Evolutionary conservation across 2,797 vertebrate genomes (phyloP).

Genomic region (Xyrichtys novacula): DNA sequence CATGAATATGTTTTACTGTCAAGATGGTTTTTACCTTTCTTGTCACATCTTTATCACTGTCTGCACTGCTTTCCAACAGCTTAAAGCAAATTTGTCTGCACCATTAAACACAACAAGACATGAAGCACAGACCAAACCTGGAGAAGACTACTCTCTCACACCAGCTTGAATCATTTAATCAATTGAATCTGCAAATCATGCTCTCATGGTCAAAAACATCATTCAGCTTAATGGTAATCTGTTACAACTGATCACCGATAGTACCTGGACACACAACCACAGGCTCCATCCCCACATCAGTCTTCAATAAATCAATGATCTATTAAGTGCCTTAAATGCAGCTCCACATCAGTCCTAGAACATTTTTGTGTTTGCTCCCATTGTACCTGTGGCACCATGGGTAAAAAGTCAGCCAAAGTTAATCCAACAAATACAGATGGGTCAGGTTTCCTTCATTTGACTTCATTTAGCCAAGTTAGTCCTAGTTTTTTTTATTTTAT

Average conservation of each 20-base stretch:
- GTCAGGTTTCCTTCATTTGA: no score
- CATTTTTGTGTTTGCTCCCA: slow-evolving; percentile 65
- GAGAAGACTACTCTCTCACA: slow-evolving; percentile 17
- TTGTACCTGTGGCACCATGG: no score
- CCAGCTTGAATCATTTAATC: slow-evolving; percentile 44
- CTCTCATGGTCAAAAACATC: slow-evolving; percentile 8
- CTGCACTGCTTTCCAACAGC: slow-evolving; percentile 25
- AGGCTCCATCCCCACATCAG: slow-evolving; percentile 16
- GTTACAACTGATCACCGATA: slow-evolving; percentile 40
- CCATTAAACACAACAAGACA: slow-evolving; percentile 28
- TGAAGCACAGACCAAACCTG: slow-evolving; percentile 48
- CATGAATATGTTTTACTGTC: slow-evolving; percentile 50
- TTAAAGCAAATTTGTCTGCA: slow-evolving; percentile 47
- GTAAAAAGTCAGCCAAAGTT: no score
- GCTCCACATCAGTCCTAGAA: slow-evolving; percentile 55
- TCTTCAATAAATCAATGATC: slow-evolving; percentile 59
- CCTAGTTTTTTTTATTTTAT: no score
- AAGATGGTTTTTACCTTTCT: slow-evolving; percentile 41
- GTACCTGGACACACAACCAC: slow-evolving; percentile 28
- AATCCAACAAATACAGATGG: no score
- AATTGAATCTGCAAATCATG: slow-evolving; percentile 32
- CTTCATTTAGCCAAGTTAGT: no score
- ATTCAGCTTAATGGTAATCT: slow-evolving; percentile 45
- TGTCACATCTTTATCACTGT: slow-evolving; percentile 46
- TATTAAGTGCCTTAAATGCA: slow-evolving; percentile 14